Base-by-base conservation (phyloP, 2,888 invertebrate genomes). In the Agelastica alni region DNA sequence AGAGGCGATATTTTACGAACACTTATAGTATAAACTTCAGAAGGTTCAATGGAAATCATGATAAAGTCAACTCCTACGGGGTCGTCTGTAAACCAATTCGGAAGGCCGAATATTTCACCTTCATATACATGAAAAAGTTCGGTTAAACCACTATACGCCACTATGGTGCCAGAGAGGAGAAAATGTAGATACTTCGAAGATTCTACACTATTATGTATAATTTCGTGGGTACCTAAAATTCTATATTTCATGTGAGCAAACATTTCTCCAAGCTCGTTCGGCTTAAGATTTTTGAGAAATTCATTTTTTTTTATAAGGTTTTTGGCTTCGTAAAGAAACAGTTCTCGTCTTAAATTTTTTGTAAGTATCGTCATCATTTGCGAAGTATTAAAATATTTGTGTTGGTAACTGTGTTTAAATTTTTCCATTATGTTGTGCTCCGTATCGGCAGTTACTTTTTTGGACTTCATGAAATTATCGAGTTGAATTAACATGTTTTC, bases 81-180 rank as follows among this genome's bases (percentile, higher is more conserved):
- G n/a, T n/a, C n/a, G n/a, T n/a, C n/a, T n/a, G n/a, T n/a, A n/a
- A n/a, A n/a, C n/a, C n/a, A n/a, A n/a, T n/a, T n/a, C n/a, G n/a
- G 69, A 66, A 76, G 72, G 1, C 80, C 80, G 59, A 80, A 78
- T 55, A 74, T 68, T 17, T 75, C 81, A 0, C 84, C 84, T 55
- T 84, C 84, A 61, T 81, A 77, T 4, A 82, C 63, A 60, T 80
- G 79, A 20, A 68, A 71, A 26, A 77, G 79, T 77, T 85, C 85
- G 45, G 78, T 77, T 4, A 77, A 78, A 1, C 71, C 69, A 1
- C 54, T 48, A 2, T 77, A 75, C 26, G 78, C 71, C 0, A 78
- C 77, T 0, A 81, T 79, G 0, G 79, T 79, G 1, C 82, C 82
- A 22, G 70, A 75, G 0, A 78, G 77, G 51, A 82, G 80, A 59